Base-by-base conservation (phyloP, 1,140 invertebrate genomes). In the Meteorus sp. region DNA sequence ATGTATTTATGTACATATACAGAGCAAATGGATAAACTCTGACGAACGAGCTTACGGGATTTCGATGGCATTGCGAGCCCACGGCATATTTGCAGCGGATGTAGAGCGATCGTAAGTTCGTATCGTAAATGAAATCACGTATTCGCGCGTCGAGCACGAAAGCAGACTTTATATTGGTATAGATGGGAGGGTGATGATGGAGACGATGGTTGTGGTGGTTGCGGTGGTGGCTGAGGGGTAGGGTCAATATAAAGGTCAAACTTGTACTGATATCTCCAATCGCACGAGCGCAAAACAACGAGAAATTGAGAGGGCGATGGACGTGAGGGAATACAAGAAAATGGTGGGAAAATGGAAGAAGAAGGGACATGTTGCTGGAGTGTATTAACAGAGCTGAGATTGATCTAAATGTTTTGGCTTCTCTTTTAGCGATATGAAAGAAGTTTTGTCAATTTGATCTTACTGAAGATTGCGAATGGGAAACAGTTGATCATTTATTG, bases 81-180 rank as follows among this genome's bases (percentile, higher is more conserved):
- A 39, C 57, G 56, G 48, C 60, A 69, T 67, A 70, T 70, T 71
- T 67, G 64, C 66, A 71, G 35, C 65, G 65, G 67, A 71, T 71
- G 62, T 64, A 64, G 69, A 73, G 64, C 64, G 68, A 77, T 76
- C 70, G 71, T 66, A 66, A 73, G 61, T 73, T 71, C 69, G 69
- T 75, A 75, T 76, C 74, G 69, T 68, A 76, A 79, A 79, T 79
- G 72, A 75, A 78, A 78, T 78, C 76, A 75, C 75, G 74, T 71
- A 77, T 71, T 72, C 65, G 64, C 56, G 68, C 62, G 66, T 69
- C 69, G 54, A 68, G 67, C 67, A 63, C 66, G 69, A 63, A 68
- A 74, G 68, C 48, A 58, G 63, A 66, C 67, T 61, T 23, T 4
- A 35, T n/a, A n/a, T n/a, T n/a, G n/a, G 41, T 20, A 15, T 17